Evolutionary conservation across 2,113 vertebrate genomes (phyloP).

Genomic region (Nipponia nippon): DNA sequence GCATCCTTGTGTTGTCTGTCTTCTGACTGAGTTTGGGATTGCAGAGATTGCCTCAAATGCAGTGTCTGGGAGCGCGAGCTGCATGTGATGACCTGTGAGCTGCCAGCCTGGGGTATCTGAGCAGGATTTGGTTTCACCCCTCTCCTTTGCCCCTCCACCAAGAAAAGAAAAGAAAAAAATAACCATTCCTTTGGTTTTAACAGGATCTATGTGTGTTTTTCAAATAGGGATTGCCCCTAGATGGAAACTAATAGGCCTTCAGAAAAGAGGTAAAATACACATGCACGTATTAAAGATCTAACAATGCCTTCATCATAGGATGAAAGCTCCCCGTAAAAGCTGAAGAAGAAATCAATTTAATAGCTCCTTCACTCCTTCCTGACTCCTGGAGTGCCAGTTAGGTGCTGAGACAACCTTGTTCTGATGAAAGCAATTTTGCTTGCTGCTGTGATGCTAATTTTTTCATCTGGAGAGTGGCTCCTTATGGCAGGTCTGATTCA

Average conservation of each 20-base stretch:
- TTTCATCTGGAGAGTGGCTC: slow-evolving; percentile 1
- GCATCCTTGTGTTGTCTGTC: fast-evolving
- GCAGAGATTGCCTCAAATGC: background rate
- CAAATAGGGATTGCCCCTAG: background rate
- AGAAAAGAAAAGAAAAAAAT: background rate
- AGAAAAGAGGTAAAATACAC: background rate
- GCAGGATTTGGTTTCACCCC: background rate
- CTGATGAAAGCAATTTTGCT: background rate
- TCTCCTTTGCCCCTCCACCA: background rate
- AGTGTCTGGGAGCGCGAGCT: fast-evolving
- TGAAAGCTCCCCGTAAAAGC: background rate
- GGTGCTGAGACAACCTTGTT: background rate
- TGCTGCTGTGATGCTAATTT: background rate
- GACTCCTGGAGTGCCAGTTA: background rate
- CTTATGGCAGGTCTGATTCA: slow-evolving; percentile 1
- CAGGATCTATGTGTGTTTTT: background rate
- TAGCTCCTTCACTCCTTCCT: background rate
- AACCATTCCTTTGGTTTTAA: background rate
- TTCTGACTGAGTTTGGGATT: background rate
- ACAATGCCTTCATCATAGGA: background rate
- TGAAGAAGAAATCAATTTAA: slow-evolving; percentile 9
- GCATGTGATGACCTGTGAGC: background rate
- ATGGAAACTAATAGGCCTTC: background rate
- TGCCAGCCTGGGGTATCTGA: background rate
- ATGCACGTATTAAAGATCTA: background rate